These are phyloP conservation scores for Epizoanthus fatuus DNA, from an alignment of 92 coral and sea anemone genomes.

Conservation along the genomic window DNA sequence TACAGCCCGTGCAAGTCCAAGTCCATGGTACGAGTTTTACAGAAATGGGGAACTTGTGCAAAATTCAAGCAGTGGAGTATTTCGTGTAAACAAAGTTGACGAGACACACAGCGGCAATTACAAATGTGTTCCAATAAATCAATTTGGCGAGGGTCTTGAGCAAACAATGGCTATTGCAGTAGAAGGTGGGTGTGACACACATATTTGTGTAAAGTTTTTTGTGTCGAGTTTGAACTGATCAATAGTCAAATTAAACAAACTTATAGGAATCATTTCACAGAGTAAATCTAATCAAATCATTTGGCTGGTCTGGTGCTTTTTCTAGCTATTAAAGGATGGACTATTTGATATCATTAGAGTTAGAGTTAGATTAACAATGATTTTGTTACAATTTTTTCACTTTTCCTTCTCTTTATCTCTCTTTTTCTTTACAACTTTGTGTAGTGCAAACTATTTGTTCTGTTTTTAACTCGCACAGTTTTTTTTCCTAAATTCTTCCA, in stretches of 20 bases:
- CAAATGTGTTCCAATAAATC: constrained; percentile 64
- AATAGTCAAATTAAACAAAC: no score
- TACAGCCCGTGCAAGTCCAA: constrained; percentile 65
- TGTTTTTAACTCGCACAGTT: no score
- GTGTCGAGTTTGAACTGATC: no score
- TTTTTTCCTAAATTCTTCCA: no score
- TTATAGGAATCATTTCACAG: no score
- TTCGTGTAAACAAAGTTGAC: constrained; percentile 28
- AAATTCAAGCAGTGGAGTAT: constrained; percentile 53
- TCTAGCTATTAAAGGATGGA: no score
- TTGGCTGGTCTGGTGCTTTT: no score
- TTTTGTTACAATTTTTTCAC: background rate
- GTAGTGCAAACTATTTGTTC: no score
- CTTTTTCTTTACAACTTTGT: no score
- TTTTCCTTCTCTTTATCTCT: no score
- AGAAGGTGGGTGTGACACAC: constrained; percentile 37
- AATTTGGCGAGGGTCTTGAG: constrained; percentile 56
- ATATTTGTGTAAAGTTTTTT: background rate
- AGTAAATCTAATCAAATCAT: no score
- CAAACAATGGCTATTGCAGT: constrained; percentile 44
- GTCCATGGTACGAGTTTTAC: constrained; percentile 56
- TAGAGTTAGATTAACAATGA: background rate
- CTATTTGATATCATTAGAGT: no score
- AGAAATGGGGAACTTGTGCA: constrained; percentile 43
- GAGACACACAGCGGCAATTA: constrained; percentile 53